Percentiles rank a stretch among this genome's conserved stretches.
These are phyloP conservation scores for Myathropa florea DNA, from an alignment of 2,888 invertebrate genomes.

Conservation along the genomic window DNA sequence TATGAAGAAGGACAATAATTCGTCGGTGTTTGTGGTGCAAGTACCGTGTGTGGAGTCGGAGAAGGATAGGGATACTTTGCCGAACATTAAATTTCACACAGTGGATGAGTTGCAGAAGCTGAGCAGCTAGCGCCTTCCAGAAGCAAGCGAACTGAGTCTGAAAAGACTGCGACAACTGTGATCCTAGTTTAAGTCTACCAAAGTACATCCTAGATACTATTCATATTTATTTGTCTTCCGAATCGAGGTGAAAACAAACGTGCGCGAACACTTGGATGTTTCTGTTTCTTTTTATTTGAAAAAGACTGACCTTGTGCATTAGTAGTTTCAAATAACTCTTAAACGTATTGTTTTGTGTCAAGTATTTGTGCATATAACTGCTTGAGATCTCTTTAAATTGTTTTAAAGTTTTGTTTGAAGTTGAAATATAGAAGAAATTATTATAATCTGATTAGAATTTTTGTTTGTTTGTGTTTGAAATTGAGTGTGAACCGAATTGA, in stretches of 20 bases:
- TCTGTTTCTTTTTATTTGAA: not conserved
- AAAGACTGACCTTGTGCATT: not conserved
- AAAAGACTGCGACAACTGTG: constrained; percentile 55
- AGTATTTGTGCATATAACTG: not conserved
- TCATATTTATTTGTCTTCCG: constrained; percentile 6
- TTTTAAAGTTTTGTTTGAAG: not conserved
- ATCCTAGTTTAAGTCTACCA: constrained; percentile 49
- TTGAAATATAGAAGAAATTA: not conserved
- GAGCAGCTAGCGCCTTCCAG: constrained; percentile 27
- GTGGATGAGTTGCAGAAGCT: constrained; percentile 77
- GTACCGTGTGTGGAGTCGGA: constrained; percentile 67
- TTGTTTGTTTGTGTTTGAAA: too few relatives aligned
- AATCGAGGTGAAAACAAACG: constrained; percentile 8
- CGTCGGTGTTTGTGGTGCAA: constrained; percentile 78
- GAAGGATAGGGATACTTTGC: constrained; percentile 62
- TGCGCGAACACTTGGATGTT: not conserved
- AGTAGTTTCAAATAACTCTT: not conserved
- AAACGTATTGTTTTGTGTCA: not conserved
- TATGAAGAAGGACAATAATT: constrained; percentile 75
- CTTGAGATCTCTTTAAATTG: not conserved
- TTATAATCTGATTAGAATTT: not conserved
- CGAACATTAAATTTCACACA: constrained; percentile 75
- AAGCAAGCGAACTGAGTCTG: constrained; percentile 7
- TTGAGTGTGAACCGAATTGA: too few relatives aligned
- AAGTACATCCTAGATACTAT: constrained; percentile 21